phyloP scores from a whole-genome alignment of 64 coral and sea anemone species.

The Stichodactyla helianthus region DNA sequence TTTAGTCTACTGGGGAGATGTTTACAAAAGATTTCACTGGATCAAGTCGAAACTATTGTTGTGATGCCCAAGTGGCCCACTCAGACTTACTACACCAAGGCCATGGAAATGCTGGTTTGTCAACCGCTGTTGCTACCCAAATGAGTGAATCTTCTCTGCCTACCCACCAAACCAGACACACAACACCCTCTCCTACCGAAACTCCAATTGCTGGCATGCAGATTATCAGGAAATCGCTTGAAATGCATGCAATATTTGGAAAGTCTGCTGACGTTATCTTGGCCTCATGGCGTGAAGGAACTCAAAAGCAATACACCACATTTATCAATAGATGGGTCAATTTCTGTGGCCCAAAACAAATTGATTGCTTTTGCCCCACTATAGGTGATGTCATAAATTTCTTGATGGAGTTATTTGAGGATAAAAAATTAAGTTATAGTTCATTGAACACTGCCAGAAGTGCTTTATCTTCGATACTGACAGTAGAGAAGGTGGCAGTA shows the following conservation, averaged over 20 bases:
- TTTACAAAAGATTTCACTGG: slow-evolving; percentile 47
- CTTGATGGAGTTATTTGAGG: slow-evolving; percentile 26
- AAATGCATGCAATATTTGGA: slow-evolving; percentile 40
- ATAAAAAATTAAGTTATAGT: slow-evolving; percentile 33
- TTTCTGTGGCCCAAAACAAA: slow-evolving; percentile 8
- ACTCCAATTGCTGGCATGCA: slow-evolving; percentile 49
- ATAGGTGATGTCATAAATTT: slow-evolving; percentile 16
- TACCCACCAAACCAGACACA: slow-evolving; percentile 33
- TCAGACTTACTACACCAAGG: slow-evolving; percentile 44
- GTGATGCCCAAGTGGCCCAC: slow-evolving; percentile 47
- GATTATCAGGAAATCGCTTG: slow-evolving; percentile 47
- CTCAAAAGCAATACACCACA: slow-evolving; percentile 30
- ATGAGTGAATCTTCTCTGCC: slow-evolving; percentile 17
- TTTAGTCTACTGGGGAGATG: slow-evolving; percentile 41
- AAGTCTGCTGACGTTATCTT: slow-evolving; percentile 40
- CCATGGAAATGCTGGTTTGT: slow-evolving; percentile 51
- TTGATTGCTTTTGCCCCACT: slow-evolving; percentile 29
- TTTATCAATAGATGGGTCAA: slow-evolving; percentile 42
- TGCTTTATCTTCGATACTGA: slow-evolving; percentile 35
- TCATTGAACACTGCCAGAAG: slow-evolving; percentile 20
- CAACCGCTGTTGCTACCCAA: slow-evolving; percentile 43
- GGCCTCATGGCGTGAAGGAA: slow-evolving; percentile 21
- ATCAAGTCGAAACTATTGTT: slow-evolving; percentile 54
- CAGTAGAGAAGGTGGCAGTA: not conserved
- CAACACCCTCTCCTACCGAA: slow-evolving; percentile 37